These are phyloP conservation scores for Antedon mediterranea DNA, from an alignment of 53 echinoderm and acorn worm genomes.

Conservation along the genomic window DNA sequence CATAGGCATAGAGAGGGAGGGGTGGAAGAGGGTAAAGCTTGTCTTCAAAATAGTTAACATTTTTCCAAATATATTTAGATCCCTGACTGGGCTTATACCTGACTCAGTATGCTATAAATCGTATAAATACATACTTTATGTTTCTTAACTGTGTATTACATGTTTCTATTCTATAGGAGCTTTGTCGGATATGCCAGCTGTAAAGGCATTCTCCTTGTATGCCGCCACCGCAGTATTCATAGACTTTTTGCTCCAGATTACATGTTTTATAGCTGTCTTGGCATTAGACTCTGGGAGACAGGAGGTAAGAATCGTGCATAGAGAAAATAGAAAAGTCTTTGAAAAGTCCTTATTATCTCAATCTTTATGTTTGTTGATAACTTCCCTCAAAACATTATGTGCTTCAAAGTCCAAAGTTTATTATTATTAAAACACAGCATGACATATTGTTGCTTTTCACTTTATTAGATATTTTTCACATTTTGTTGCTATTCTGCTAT, in stretches of 20 bases:
- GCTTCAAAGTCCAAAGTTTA: too few relatives aligned
- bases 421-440: too few relatives aligned
- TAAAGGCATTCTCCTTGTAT: conserved; percentile 73
- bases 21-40: background rate
- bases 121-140: background rate
- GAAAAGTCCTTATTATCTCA: too few relatives aligned
- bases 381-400: too few relatives aligned
- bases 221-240: conserved; percentile 67
- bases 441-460: too few relatives aligned
- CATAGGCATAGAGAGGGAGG: background rate
- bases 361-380: too few relatives aligned
- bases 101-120: background rate
- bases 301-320: too few relatives aligned
- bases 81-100: too few relatives aligned
- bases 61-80: too few relatives aligned
- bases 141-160: background rate
- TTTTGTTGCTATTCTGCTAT: too few relatives aligned
- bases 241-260: conserved; percentile 69
- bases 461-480: too few relatives aligned
- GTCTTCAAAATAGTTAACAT: background rate
- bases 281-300: conserved; percentile 38
- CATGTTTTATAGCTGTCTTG: conserved; percentile 65
- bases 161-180: conserved; percentile 34
- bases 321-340: too few relatives aligned
- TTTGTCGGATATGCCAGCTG: conserved; percentile 71